Percentiles rank a stretch among this genome's conserved stretches.
These are phyloP conservation scores for Phocoena phocoena DNA, from an alignment of 2,113 vertebrate species.

Conservation along the genomic window DNA sequence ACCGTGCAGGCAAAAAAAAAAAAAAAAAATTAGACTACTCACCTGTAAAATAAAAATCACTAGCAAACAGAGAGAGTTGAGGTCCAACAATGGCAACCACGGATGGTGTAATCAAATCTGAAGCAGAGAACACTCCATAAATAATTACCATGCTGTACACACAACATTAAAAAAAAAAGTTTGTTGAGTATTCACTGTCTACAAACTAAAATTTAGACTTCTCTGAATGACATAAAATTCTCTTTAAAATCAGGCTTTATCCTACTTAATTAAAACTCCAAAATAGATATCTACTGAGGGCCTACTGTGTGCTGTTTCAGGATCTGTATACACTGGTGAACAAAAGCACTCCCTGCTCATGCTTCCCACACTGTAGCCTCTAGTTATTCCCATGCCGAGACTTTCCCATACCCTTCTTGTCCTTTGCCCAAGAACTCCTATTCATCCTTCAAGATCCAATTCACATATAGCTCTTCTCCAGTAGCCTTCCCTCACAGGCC, in stretches of 20 bases:
- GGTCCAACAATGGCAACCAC: conserved; percentile 92
- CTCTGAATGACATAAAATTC: background rate
- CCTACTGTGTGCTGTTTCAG: background rate
- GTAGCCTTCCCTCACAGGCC: background rate
- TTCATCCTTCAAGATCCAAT: background rate
- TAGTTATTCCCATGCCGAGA: background rate
- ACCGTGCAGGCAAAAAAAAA: background rate
- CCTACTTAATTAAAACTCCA: background rate
- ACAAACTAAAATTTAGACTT: background rate
- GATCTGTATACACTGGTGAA: background rate
- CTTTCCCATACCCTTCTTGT: background rate
- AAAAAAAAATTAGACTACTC: conserved; percentile 49
- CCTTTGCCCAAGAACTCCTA: background rate
- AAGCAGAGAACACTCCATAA: conserved; percentile 96
- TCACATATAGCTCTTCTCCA: background rate
- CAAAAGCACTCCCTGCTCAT: background rate
- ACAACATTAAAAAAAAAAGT: background rate
- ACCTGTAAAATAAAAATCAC: conserved; percentile 95
- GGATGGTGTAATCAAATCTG: conserved; percentile 94
- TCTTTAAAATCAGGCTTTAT: conserved; percentile 23
- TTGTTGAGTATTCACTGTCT: background rate
- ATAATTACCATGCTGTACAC: conserved; percentile 94
- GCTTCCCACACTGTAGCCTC: no score
- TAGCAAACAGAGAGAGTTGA: conserved; percentile 94
- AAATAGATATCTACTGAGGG: background rate